phyloP scores from a whole-genome alignment of 2,888 invertebrate genomes.

The Parnassius smintheus region DNA sequence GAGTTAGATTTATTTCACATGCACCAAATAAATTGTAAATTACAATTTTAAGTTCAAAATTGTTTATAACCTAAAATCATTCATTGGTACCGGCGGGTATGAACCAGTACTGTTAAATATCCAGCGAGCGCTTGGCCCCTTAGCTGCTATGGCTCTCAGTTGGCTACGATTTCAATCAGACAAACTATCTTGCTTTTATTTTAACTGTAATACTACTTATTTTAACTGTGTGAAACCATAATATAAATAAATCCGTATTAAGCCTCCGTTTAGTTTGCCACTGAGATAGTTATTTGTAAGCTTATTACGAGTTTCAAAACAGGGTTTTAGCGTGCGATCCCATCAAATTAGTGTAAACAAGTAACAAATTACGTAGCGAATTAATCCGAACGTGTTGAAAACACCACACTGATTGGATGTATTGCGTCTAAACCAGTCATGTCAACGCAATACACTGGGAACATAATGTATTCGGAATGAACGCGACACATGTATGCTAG shows the following conservation, averaged over 20 bases:
- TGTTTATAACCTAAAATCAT: too few species aligned
- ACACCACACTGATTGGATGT: constrained; percentile 16
- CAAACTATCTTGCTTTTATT: constrained; percentile 20
- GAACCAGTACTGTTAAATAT: too few species aligned
- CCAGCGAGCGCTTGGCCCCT: too few species aligned
- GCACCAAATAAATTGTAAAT: too few species aligned
- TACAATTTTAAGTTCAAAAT: too few species aligned
- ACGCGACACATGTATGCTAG: constrained; percentile 29
- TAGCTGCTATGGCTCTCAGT: too few species aligned
- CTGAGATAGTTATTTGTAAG: constrained; percentile 14
- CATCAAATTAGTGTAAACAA: constrained; percentile 19
- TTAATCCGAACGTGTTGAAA: constrained; percentile 18
- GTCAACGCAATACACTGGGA: constrained; percentile 11
- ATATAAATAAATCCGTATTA: constrained; percentile 10
- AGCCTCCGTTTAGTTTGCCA: constrained; percentile 5
- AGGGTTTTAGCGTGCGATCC: constrained; percentile 4
- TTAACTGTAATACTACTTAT: neutral
- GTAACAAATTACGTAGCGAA: constrained; percentile 19
- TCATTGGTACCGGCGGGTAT: too few species aligned
- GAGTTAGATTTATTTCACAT: too few species aligned
- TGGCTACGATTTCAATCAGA: constrained; percentile 14
- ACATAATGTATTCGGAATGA: constrained; percentile 17
- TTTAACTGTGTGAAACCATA: neutral
- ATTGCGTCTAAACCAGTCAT: constrained; percentile 8
- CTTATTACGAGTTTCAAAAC: constrained; percentile 17